phyloP scores from a whole-genome alignment of 2,888 invertebrate species.

The Zootermopsis nevadensis region DNA sequence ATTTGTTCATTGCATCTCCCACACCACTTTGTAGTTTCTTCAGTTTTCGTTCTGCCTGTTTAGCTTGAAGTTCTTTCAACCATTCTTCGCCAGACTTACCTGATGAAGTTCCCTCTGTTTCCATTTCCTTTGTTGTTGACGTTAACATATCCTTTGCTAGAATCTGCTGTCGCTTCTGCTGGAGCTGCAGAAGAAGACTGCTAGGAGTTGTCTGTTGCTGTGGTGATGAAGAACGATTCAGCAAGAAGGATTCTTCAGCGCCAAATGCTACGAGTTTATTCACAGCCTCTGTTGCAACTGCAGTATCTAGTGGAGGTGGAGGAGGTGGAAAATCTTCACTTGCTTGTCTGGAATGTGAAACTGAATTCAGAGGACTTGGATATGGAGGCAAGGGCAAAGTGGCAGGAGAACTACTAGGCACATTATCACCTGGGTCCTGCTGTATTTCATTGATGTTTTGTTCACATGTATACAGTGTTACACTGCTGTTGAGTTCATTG shows the following conservation, averaged over 20 bases:
- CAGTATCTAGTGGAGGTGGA: slow-evolving; percentile 64
- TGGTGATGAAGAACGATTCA: slow-evolving; percentile 52
- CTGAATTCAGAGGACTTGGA: slow-evolving; percentile 81
- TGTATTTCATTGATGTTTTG: not conserved
- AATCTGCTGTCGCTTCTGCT: slow-evolving; percentile 72
- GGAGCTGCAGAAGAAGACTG: slow-evolving; percentile 72
- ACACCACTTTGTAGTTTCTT: slow-evolving; percentile 64
- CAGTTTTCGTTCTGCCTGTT: slow-evolving; percentile 74
- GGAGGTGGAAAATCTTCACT: slow-evolving; percentile 92
- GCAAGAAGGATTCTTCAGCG: slow-evolving; percentile 38
- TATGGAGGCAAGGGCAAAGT: slow-evolving; percentile 79
- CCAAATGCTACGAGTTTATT: slow-evolving; percentile 73
- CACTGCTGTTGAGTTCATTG: slow-evolving; percentile 71
- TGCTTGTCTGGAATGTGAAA: slow-evolving; percentile 84
- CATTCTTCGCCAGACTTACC: slow-evolving; percentile 70
- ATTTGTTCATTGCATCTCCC: slow-evolving; percentile 55
- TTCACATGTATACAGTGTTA: not conserved
- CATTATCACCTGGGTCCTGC: not conserved
- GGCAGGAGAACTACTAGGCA: not conserved
- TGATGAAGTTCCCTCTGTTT: slow-evolving; percentile 53
- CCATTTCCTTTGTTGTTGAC: slow-evolving; percentile 51
- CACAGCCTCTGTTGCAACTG: slow-evolving; percentile 60
- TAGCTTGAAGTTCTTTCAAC: slow-evolving; percentile 83
- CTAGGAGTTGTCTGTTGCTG: slow-evolving; percentile 46
- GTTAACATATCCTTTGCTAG: slow-evolving; percentile 59